A percentile compares a stretch with the other conserved stretches of the same genome.
Conservation (phyloP, 2,113 vertebrate genomes). For the Perca schrenkii region DNA sequence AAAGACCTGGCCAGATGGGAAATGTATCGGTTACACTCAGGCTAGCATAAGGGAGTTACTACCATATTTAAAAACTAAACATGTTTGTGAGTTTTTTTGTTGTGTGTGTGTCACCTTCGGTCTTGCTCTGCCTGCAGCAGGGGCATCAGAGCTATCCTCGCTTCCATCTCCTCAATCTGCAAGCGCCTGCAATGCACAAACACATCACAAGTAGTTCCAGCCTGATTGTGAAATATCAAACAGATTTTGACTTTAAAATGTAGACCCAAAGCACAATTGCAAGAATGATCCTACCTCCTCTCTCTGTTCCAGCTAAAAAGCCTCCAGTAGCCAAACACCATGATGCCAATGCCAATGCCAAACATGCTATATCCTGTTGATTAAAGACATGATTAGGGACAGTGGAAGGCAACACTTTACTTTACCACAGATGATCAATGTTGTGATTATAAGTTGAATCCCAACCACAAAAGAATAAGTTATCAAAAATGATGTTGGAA, state of each 20-base stretch:
- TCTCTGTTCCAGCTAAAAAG: conserved; percentile 91
- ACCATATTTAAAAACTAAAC: neutral
- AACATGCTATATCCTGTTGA: conserved; percentile 90
- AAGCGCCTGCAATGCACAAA: conserved; percentile 83
- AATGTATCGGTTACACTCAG: neutral
- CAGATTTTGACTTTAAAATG: neutral
- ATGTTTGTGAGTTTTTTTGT: no score
- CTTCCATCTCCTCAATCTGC: conserved; percentile 91
- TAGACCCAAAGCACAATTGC: neutral
- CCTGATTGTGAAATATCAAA: neutral
- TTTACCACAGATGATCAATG: neutral
- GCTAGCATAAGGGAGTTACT: rapidly evolving
- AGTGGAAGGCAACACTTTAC: neutral
- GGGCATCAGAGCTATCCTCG: conserved; percentile 90
- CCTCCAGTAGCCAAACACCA: conserved; percentile 89
- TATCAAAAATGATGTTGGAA: neutral
- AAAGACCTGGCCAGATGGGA: conserved; percentile 77
- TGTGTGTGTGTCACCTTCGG: conserved; percentile 82
- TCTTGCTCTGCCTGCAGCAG: conserved; percentile 91
- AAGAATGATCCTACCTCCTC: conserved; percentile 82
- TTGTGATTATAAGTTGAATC: neutral
- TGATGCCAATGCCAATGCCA: conserved; percentile 85
- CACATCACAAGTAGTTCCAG: neutral
- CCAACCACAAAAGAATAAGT: neutral
- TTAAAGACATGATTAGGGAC: neutral